phyloP scores from a whole-genome alignment of 2,888 invertebrate species.

The Corbicula japonica region DNA sequence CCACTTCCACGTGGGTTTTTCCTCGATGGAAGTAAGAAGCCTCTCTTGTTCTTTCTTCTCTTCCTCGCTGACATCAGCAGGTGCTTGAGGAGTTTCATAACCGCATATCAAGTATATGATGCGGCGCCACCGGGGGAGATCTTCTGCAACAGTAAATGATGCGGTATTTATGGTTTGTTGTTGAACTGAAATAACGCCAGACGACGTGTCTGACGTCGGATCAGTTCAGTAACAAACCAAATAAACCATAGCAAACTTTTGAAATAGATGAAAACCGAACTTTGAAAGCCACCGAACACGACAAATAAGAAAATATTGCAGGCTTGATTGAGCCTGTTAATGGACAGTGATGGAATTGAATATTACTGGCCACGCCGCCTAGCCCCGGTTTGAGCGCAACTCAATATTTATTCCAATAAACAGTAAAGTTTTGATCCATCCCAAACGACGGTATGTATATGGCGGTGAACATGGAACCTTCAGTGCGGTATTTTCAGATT shows the following conservation, averaged over 20 bases:
- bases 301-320: too few relatives aligned
- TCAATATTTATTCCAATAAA: too few relatives aligned
- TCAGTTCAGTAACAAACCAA: background rate
- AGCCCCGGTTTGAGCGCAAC: too few relatives aligned
- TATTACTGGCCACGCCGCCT: too few relatives aligned
- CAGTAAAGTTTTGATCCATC: too few relatives aligned
- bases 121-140: conserved; percentile 58
- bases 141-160: conserved; percentile 12
- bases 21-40: conserved; percentile 68
- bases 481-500: too few relatives aligned
- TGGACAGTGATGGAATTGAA: too few relatives aligned
- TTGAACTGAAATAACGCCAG: background rate
- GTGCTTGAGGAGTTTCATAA: conserved; percentile 62
- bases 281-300: background rate
- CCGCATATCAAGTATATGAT: conserved; percentile 68
- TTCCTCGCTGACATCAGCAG: conserved; percentile 50
- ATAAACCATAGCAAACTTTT: background rate
- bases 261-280: background rate
- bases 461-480: too few relatives aligned
- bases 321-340: too few relatives aligned
- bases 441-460: too few relatives aligned
- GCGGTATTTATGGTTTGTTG: background rate
- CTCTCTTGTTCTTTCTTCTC: conserved; percentile 53
- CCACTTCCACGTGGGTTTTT: conserved; percentile 66
- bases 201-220: background rate